Base-by-base conservation (phyloP, 1,140 invertebrate genomes). In the Drosophila kepulauana region DNA sequence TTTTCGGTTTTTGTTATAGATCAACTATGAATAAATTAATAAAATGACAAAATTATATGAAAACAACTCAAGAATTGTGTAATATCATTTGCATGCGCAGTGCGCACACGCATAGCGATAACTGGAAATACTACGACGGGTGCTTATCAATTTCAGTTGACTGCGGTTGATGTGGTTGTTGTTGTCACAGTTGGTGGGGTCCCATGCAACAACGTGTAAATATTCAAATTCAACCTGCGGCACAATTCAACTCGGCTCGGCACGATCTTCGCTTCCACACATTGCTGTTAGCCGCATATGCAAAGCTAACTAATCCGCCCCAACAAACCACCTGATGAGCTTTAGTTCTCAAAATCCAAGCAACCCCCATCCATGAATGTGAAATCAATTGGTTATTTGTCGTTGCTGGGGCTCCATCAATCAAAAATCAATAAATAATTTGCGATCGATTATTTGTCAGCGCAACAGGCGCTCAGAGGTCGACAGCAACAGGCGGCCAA, bases 231-330 rank as follows among this genome's bases (percentile, higher is more conserved):
- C 72, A 63, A 70, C 33, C 68, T 59, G 54, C 33, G 43, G 1
- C 52, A 28, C 6, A 35, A 35, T 41, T 13, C 11, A 1, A 28
- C 45, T 6, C 30, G 7, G 30, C 35, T 13, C 11, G 3, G 30
- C 45, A 38, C 65, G 74, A 82, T 85, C 81, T 86, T 38, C 30
- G 71, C 84, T 70, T 89, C 69, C 75, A 70, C 49, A n/a, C 41
- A 68, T 76, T 84, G 67, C 91, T 92, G 91, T 48, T 72, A 61
- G 79, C 91, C 91, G 79, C 72, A 82, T 75, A 35, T 46, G 59
- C 75, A 91, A 92, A 92, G 91, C 91, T 91, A 86, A 88, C 91
- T 92, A 92, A 92, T 92, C 91, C 91, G 91, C 81, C 76, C 71
- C 71, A 74, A 43, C 57, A 45, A 46, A 41, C 54, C 68, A 7